Evolutionary conservation across 1,140 invertebrate genomes (phyloP), one percentile per base, ranked within the genome.

Genomic region (Psilanteris sp.): DNA sequence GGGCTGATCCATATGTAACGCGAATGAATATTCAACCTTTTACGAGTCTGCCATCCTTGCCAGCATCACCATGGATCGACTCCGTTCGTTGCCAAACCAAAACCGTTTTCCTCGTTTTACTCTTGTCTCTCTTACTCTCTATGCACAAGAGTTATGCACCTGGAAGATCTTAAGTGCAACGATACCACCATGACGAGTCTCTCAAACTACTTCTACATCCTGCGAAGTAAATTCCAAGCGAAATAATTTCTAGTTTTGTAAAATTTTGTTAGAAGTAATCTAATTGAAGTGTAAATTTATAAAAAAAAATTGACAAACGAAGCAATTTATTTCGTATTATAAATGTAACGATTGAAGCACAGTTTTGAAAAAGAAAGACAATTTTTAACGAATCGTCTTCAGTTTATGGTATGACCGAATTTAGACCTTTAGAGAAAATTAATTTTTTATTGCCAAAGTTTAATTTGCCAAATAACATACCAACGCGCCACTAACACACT

Each of bases 1-100:
- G 48, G 62, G 79, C 81, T 88, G 85, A 87, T 88, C 86, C 86
- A 87, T 87, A 88, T 87, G 86, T 86, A 88, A 87, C 85, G 39
- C 80, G 83, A 87, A 87, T 88, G 85, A 88, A 88, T 88, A 88
- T 88, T 87, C 86, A 87, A 86, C 79, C 79, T 77, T 79, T 76
- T 78, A 57, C 55, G 59, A 77, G 54, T 41, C 68, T 66, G 9
- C 37, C 32, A 55, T 57, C 72, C 32, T 22, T 52, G 20, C 57
- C 31, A 27, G 36, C 54, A 54, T 61, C 44, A 59, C 59, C 41
- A 62, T 34, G 39, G 55, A 71, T 57, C 66, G 46, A 72, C 34
- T 39, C 48, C 18, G 46, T 46, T 67, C 46, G 46, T 67, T 67
- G 71, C 71, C 55, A 55, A 75, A 67, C 71, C 71, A 48, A 67